Evolutionary conservation across 2,888 invertebrate species (phyloP).

Genomic region (Leptarthrus brevirostris): DNA sequence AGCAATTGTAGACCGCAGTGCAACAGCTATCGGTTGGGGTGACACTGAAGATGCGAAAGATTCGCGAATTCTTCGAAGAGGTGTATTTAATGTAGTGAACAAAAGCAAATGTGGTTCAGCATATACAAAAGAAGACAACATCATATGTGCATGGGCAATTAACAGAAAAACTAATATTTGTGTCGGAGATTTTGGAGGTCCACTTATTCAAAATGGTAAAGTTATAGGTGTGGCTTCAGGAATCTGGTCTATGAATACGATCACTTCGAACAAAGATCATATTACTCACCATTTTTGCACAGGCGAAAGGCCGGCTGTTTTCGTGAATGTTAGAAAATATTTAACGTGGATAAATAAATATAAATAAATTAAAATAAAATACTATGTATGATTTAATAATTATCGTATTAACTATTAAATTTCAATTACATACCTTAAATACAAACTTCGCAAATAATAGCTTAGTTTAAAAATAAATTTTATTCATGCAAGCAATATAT

Average conservation of each 20-base stretch:
- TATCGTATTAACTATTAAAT: too few relatives aligned
- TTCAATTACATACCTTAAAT: too few relatives aligned
- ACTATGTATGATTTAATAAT: too few relatives aligned
- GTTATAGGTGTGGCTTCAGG: slow-evolving; percentile 67
- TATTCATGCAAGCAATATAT: too few relatives aligned
- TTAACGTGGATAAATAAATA: background rate
- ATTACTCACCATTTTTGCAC: background rate
- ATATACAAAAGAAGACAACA: slow-evolving; percentile 63
- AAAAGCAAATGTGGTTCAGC: background rate
- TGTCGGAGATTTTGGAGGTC: slow-evolving; percentile 64
- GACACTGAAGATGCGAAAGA: background rate
- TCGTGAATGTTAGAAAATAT: background rate
- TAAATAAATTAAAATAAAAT: too few relatives aligned
- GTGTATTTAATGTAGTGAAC: background rate
- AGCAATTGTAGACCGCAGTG: background rate
- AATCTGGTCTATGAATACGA: background rate
- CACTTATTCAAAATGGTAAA: too few relatives aligned
- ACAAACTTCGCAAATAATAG: too few relatives aligned
- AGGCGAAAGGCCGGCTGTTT: slow-evolving; percentile 3
- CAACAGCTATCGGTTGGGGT: slow-evolving; percentile 15
- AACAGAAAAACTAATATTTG: slow-evolving; percentile 67
- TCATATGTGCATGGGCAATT: too few relatives aligned
- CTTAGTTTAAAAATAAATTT: too few relatives aligned
- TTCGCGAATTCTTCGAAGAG: background rate
- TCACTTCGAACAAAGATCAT: background rate